Evolutionary conservation across 2,113 vertebrate genomes (phyloP), one percentile per base, ranked within the genome.

Genomic region (Tautogolabrus adspersus): DNA sequence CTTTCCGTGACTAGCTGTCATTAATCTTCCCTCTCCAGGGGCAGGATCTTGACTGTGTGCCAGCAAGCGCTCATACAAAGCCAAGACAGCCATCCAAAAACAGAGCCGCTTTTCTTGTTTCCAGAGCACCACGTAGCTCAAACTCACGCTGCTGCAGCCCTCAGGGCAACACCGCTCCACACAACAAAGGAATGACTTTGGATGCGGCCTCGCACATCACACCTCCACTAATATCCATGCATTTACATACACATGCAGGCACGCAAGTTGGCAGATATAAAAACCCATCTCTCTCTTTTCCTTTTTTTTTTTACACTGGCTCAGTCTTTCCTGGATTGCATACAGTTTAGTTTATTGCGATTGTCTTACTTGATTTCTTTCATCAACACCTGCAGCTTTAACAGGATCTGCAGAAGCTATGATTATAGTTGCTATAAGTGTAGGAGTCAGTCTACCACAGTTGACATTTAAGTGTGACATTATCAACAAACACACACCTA

Each of bases 1-100:
- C 93, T 91, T 94, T 93, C 85, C 94, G 93, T 95, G 94, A 95
- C 94, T 94, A 91, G 93, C 90, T 94, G 90, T 94, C 93, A 95
- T 94, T 94, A 94, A 95, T 95, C 93, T 93, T 91, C 88, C 66
- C 80, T 94, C 90, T 93, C 92, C 81, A 75, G 86, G 92, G 93
- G 92, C 90, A 93, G 92, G 83, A 92, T 92, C 84, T 94, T 94
- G 94, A 93, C 86, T 84, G 81, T 21, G 49, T 93, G 93, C 94
- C 94, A 94, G 80, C 58, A 40, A 89, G 87, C 30, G 57, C 88
- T 92, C 86, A 74, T 83, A 86, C 90, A 92, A 91, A 93, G 94
- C 89, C 92, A 93, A 92, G 88, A 90, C 89, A 90, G 81, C 61
- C 55, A 89, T 91, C 86, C 87, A 89, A 92, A 94, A 92, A 91